phyloP scores from a whole-genome alignment of 2,797 vertebrate genomes.

The Gymnoscopelus microlampas region DNA sequence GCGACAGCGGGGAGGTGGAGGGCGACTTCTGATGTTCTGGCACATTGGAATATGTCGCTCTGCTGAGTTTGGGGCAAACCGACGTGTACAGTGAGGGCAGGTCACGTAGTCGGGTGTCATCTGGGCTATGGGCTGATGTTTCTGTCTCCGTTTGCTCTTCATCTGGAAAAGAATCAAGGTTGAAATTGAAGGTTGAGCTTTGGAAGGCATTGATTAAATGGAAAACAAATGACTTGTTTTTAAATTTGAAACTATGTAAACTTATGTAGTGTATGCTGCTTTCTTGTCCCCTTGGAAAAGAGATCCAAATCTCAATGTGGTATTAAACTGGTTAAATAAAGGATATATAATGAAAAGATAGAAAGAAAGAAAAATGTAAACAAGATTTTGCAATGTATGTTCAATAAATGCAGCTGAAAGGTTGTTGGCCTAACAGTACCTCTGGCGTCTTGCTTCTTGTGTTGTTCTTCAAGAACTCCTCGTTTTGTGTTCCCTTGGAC shows the following conservation, averaged over 20 bases:
- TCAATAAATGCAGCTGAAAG: not conserved
- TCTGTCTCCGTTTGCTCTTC: constrained; percentile 78
- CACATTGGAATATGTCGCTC: constrained; percentile 84
- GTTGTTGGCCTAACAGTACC: constrained; percentile 47
- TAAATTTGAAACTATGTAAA: no score
- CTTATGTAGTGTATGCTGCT: no score
- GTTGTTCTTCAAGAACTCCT: constrained; percentile 79
- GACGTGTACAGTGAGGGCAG: constrained; percentile 81
- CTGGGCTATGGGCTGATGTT: constrained; percentile 68
- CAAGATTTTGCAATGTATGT: no score
- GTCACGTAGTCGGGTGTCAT: constrained; percentile 74
- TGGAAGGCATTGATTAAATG: no score
- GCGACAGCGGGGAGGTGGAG: constrained; percentile 55
- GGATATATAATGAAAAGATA: no score
- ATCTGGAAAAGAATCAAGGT: constrained; percentile 30
- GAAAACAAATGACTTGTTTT: no score
- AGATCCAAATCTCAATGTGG: no score
- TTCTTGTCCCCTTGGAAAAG: no score
- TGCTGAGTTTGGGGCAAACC: constrained; percentile 78
- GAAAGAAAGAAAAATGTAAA: no score
- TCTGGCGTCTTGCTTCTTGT: constrained; percentile 52
- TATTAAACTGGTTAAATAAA: no score
- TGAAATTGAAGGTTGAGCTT: no score
- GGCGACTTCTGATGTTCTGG: constrained; percentile 78
- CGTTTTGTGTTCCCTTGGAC: constrained; percentile 83